Base-by-base conservation (phyloP, 2,797 vertebrate genomes). In the Picus viridis region DNA sequence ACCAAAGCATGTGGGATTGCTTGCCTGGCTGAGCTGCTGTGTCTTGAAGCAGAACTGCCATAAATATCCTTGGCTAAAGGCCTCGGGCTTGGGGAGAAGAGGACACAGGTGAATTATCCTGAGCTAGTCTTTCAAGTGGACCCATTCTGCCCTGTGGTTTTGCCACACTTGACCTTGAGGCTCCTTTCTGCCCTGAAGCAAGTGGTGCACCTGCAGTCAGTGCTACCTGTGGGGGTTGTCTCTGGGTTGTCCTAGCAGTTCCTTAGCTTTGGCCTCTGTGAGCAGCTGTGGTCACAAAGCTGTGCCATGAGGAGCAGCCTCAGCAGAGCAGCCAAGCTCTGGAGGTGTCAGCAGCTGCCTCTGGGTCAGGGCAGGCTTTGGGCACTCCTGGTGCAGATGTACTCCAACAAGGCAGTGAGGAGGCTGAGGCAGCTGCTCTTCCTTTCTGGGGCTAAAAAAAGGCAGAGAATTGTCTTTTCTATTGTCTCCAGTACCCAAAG, bases 181-280 rank as follows among this genome's bases (percentile, higher is more conserved):
- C 63, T 94, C 23, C 39, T 24, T 70, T n/a, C 16, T 49, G 4
- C 49, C 39, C 57, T 58, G 57, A 41, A 45, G 8, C 13, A 62
- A 51, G 58, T 2, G 47, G 18, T 74, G 62, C 51, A 68, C 70
- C 73, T 87, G 75, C 75, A 77, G 72, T 14, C 19, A 30, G 20
- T 1, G 10, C 5, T 58, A 3, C 4, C 4, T 4, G 19, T 57
- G 19, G 20, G 17, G 29, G 5, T 3, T 45, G 13, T 34, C 16
- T 22, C 15, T 6, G 22, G 18, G 15, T 29, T 22, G 20, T 63
- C 83, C 54, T 79, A 43, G 49, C 30, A 27, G 45, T 77, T 74
- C 9, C 9, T 57, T 36, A 30, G 22, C 62, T 63, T 59, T 71
- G 72, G n/a, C 63, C 79, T 89, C 62, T 12, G 0, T 11, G 16